Percentiles rank a stretch among this genome's conserved stretches.
phyloP scores from a whole-genome alignment of 2,888 invertebrate genomes.

The Spilosoma lubricipeda region DNA sequence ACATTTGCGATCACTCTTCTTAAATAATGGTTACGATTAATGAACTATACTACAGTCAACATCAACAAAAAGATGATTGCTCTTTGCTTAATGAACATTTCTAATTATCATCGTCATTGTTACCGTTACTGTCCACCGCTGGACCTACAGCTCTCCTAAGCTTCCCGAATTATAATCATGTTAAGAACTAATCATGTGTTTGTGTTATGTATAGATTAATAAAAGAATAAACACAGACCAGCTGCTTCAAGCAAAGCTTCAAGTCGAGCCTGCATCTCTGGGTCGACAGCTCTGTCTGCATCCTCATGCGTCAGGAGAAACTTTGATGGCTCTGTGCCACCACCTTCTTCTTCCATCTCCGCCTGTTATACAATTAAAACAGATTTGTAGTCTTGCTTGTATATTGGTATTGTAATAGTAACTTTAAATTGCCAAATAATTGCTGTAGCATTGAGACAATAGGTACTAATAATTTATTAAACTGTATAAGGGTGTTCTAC shows the following conservation, averaged over 20 bases:
- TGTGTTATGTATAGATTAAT: constrained; percentile 8
- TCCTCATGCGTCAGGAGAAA: constrained; percentile 85
- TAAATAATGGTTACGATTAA: not conserved
- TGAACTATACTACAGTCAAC: not conserved
- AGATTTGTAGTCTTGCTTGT: not conserved
- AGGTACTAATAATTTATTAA: not conserved
- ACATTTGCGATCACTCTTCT: not conserved
- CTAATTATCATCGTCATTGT: not conserved
- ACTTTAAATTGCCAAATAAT: not conserved
- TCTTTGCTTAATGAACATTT: too few species aligned
- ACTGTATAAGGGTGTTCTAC: not conserved
- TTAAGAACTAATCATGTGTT: not conserved
- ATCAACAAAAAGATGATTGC: not conserved
- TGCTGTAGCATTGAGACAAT: not conserved
- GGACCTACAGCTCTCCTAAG: not conserved
- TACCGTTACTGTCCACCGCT: too few species aligned
- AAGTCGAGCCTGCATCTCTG: constrained; percentile 95
- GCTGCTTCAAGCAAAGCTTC: constrained; percentile 98
- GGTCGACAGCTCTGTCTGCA: constrained; percentile 90
- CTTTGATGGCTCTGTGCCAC: constrained; percentile 80
- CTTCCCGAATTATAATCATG: not conserved
- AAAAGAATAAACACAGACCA: constrained; percentile 72
- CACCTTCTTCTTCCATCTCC: constrained; percentile 84
- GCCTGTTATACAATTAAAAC: constrained; percentile 64
- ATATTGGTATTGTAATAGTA: not conserved